These are phyloP conservation scores for Laodelphax striatellus DNA, from an alignment of 1,140 invertebrate genomes.

Conservation along the genomic window DNA sequence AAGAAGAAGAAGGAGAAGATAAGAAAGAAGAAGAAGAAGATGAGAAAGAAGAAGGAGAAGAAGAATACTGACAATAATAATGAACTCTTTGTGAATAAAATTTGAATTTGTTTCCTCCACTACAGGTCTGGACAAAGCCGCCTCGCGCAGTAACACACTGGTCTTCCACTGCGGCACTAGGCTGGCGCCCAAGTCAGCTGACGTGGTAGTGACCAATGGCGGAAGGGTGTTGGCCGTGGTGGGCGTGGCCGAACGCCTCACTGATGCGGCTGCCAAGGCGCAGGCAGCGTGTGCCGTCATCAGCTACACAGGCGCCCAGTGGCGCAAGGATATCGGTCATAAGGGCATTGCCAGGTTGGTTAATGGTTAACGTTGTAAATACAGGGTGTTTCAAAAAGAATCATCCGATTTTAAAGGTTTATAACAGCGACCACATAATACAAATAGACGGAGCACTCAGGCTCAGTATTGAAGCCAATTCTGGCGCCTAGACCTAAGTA, in stretches of 20 bases:
- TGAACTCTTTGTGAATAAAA: too few relatives aligned
- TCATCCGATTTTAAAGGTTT: too few relatives aligned
- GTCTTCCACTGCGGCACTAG: constrained; percentile 61
- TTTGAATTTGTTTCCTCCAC: not conserved
- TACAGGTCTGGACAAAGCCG: constrained; percentile 40
- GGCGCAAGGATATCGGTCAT: constrained; percentile 79
- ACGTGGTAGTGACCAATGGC: constrained; percentile 69
- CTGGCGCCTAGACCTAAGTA: too few relatives aligned
- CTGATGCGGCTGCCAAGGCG: constrained; percentile 57
- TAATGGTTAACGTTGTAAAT: too few relatives aligned
- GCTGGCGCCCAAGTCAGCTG: constrained; percentile 36
- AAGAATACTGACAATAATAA: too few relatives aligned
- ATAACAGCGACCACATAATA: too few relatives aligned
- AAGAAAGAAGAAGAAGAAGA: too few relatives aligned
- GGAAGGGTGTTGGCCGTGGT: constrained; percentile 82
- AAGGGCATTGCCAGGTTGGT: constrained; percentile 67
- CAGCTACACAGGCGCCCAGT: constrained; percentile 73
- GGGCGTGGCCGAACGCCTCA: constrained; percentile 50
- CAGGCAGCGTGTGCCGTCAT: constrained; percentile 55
- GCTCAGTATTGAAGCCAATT: too few relatives aligned
- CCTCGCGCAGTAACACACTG: constrained; percentile 32
- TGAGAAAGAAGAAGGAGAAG: too few relatives aligned
- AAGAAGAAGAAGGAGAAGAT: too few relatives aligned
- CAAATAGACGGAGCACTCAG: too few relatives aligned
- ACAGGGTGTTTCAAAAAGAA: too few relatives aligned